Evolutionary conservation across 2,113 vertebrate species (phyloP), one percentile per base, ranked within the genome.

Genomic region (Romanogobio albipinnatus): DNA sequence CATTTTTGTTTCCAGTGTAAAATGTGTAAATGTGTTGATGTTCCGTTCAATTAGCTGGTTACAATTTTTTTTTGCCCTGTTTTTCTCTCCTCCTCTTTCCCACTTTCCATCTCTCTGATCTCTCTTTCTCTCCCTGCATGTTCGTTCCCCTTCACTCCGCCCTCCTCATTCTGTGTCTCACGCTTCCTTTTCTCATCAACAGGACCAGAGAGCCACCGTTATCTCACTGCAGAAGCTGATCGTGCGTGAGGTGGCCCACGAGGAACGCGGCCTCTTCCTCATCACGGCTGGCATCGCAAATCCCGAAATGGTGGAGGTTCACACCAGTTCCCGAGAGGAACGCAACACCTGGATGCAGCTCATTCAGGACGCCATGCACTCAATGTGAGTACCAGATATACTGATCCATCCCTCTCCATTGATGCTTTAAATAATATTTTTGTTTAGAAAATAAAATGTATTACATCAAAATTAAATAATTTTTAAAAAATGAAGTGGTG

Each of bases 211-310:
- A 78, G 97, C 97, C 56, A 98, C 98, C 0, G 97, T 99, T 82
- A 96, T 99, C 91, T 98, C 97, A 33, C 92, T 99, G 70, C 99
- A 99, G 94, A 99, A 98, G 91, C 24, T 99, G 87, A 99, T 99
- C 0, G 97, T 99, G n/a, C 93, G 98, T 58, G 98, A 99, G 91
- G 96, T 99, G 2, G 98, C 98, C 0, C 98, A 98, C n/a, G 98
- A 99, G 87, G 98, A 99, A 90, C 98, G 96, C 36, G 98, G 95
- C 14, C 94, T 99, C 36, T 99, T 99, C 90, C 95, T 99, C 70
- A 99, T 99, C 92, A 97, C 96, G 4, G 96, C 96, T 33, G 96
- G 95, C 66, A 94, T 93, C 0, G 94, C 95, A 81, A 94, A 95
- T 61, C 98, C 98, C 0, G 98, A 99, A 92, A 99, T 99, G 97